Evolutionary conservation across 2,888 invertebrate genomes (phyloP).

Genomic region (Trichogramma dendrolimi): DNA sequence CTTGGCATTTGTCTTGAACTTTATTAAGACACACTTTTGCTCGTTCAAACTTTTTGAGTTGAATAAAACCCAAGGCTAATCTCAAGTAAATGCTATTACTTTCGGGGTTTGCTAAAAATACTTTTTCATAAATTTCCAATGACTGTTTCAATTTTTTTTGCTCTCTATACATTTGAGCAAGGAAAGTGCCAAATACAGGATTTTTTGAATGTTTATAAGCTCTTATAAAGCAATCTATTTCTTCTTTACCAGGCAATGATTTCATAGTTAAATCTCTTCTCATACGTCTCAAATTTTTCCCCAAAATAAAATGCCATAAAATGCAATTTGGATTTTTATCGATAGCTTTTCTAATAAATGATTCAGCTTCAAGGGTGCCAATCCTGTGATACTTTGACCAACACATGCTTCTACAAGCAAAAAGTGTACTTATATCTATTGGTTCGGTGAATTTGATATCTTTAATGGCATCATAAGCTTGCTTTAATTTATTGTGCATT

Average conservation of each 20-base stretch:
- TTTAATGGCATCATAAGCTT: neutral
- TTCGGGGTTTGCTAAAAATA: neutral
- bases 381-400: constrained; percentile 13
- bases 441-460: neutral
- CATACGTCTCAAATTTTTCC: constrained; percentile 15
- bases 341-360: constrained; percentile 8
- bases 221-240: neutral
- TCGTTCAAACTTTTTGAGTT: neutral
- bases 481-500: neutral
- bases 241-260: constrained; percentile 1
- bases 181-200: constrained; percentile 8
- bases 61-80: constrained; percentile 15
- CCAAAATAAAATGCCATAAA: constrained; percentile 15
- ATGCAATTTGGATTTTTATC: constrained; percentile 5
- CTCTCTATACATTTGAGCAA: constrained; percentile 21
- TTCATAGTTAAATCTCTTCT: constrained; percentile 8
- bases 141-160: neutral
- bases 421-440: constrained; percentile 5
- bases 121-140: constrained; percentile 10
- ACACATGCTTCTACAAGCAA: constrained; percentile 9
- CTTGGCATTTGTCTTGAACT: neutral
- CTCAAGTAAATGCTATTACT: constrained; percentile 10
- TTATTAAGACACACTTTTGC: constrained; percentile 13
- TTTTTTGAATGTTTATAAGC: constrained; percentile 6
- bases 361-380: constrained; percentile 1